Evolutionary conservation across 2,888 invertebrate genomes (phyloP), one percentile per base, ranked within the genome.

Genomic region (Callosobruchus maculatus): DNA sequence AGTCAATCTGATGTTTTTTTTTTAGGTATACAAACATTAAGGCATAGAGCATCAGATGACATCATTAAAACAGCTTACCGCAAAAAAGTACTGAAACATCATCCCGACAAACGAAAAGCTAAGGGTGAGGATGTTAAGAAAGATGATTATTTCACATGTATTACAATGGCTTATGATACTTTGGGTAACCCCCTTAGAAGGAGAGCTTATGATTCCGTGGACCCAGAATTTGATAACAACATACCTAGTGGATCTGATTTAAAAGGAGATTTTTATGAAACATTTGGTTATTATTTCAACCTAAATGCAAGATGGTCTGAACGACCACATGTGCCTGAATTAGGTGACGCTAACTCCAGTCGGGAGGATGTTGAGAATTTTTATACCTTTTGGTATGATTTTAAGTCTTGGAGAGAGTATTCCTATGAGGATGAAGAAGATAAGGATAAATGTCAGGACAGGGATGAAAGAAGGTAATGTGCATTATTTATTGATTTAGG

Each of bases 381-480:
- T 88, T 99, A 99, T 86, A 93, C 94, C 20, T 99, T 98, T 87
- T 99, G 99, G 99, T 98, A 95, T 86, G 94, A 97, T 83, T 99
- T 99, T 88, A 97, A 98, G 80, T 98, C 99, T 0, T 99, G 99
- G 99, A 91, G 99, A 77, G 99, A 99, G 86, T 99, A 95, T 88
- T 99, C 99, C 0, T 99, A 99, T 86, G 89, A 98, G 80, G 99
- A 99, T 85, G 98, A 99, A 88, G 99, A 99, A 86, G 99, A 99
- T 84, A 99, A 99, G 85, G 98, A 99, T 84, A 96, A 95, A 83
- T 99, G 98, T 0, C 96, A 97, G 85, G 98, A 95, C 87, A 92
- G 99, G 0, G 98, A 98, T 82, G 98, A 98, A 88, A 90, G 99
- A 70, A 91, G 97, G 77, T 77, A 70, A 66, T 67, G 69, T 22